phyloP scores from a whole-genome alignment of 2,113 vertebrate species.

The Ailuropoda melanoleuca region DNA sequence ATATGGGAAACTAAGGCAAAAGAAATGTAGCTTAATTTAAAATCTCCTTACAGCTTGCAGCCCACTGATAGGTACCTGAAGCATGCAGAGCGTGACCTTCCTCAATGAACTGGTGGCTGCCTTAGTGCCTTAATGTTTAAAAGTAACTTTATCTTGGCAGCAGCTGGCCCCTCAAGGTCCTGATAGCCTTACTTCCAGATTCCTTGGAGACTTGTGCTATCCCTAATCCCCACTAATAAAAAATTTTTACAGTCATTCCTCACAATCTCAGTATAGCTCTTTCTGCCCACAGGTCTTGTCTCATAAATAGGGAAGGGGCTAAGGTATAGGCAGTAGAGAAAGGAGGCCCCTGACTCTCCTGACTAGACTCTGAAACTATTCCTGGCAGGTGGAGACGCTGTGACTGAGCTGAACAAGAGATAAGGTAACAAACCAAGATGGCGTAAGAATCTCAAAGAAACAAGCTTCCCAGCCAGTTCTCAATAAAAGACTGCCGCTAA shows the following conservation, averaged over 20 bases:
- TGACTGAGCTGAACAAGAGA: not conserved
- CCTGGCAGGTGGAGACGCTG: not conserved
- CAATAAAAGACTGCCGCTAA: not conserved
- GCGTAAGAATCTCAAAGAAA: not conserved
- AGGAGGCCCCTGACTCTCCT: too few species aligned
- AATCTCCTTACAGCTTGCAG: not conserved
- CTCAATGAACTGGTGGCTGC: not conserved
- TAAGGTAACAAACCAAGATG: not conserved
- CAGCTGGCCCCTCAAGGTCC: not conserved
- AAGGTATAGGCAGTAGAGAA: not conserved
- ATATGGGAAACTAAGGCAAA: not conserved
- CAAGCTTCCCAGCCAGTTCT: not conserved
- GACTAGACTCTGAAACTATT: not conserved
- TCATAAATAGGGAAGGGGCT: not conserved
- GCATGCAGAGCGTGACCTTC: not conserved
- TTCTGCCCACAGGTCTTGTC: not conserved
- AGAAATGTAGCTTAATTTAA: not conserved
- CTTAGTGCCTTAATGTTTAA: not conserved
- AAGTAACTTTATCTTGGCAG: not conserved
- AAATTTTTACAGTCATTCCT: not conserved
- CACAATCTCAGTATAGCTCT: not conserved
- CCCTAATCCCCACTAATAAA: not conserved
- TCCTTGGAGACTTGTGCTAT: not conserved
- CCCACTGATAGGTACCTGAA: not conserved
- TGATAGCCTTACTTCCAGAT: not conserved